These are phyloP conservation scores for Numida meleagris DNA, from an alignment of 2,113 vertebrate species.

Conservation along the genomic window DNA sequence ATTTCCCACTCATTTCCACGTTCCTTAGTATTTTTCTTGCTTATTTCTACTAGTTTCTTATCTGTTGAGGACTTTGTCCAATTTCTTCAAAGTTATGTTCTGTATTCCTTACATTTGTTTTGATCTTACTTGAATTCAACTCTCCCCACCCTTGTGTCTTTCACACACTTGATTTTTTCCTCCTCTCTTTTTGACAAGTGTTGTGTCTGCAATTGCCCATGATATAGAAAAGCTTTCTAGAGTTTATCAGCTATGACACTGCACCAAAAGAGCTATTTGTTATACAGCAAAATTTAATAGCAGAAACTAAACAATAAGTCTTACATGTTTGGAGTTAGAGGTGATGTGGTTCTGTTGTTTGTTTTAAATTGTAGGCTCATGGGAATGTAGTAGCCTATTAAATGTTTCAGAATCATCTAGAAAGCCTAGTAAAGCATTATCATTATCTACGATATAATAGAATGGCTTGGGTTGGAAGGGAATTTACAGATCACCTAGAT, in stretches of 20 bases:
- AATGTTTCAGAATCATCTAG: not conserved
- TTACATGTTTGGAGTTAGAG: not conserved
- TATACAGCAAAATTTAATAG: not conserved
- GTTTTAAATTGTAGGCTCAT: not conserved
- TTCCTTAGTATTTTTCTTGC: not conserved
- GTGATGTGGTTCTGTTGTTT: not conserved
- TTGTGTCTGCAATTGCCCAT: fast-evolving
- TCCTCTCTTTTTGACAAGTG: not conserved
- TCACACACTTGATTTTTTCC: fast-evolving
- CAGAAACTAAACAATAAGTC: not conserved
- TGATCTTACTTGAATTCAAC: not conserved
- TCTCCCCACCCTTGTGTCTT: not conserved
- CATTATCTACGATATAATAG: not conserved
- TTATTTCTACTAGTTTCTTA: not conserved
- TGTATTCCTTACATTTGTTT: not conserved
- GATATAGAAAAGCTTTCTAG: not conserved
- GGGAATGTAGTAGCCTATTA: not conserved
- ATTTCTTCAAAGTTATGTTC: not conserved
- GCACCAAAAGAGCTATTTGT: not conserved
- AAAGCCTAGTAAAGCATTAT: not conserved
- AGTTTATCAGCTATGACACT: not conserved
- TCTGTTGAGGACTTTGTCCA: not conserved
- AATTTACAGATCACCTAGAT: no score
- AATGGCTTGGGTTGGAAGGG: no score
- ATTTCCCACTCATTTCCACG: not conserved